These are phyloP conservation scores for Brachionus asplanchnoidis DNA, from an alignment of 1,140 invertebrate genomes.

Conservation along the genomic window DNA sequence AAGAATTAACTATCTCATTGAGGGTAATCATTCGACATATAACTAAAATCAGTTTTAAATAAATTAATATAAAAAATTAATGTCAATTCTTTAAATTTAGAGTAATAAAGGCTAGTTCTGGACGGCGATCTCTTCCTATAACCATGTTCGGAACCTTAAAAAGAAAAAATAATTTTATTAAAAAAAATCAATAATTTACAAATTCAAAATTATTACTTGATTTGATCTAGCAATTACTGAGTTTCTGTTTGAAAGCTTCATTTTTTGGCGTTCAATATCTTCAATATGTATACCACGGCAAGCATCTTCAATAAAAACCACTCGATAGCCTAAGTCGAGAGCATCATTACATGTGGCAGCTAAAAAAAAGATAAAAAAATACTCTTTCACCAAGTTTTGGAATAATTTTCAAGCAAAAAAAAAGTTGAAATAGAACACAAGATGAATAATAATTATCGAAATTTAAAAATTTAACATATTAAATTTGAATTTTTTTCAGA, in stretches of 20 bases:
- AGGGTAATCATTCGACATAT: too few relatives aligned
- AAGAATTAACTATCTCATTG: too few relatives aligned
- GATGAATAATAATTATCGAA: too few relatives aligned
- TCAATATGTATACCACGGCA: slow-evolving; percentile 71
- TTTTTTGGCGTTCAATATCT: not conserved
- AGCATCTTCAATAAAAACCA: slow-evolving; percentile 82
- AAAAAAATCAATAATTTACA: not conserved
- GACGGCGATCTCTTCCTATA: slow-evolving; percentile 33
- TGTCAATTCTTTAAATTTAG: not conserved
- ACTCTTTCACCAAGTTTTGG: too few relatives aligned
- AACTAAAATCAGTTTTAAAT: too few relatives aligned
- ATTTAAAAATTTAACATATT: too few relatives aligned
- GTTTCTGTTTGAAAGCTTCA: not conserved
- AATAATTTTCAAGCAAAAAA: slow-evolving; percentile 59
- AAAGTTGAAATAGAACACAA: too few relatives aligned
- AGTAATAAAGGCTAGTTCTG: slow-evolving; percentile 10
- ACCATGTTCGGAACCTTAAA: slow-evolving; percentile 20
- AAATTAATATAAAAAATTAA: not conserved
- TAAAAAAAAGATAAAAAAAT: not conserved
- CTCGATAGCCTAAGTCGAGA: slow-evolving; percentile 78
- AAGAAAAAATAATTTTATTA: not conserved
- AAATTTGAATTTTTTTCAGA: too few relatives aligned
- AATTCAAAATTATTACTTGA: not conserved
- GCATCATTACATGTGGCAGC: slow-evolving; percentile 53
- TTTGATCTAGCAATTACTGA: not conserved